These are phyloP conservation scores for Atta texana DNA, from an alignment of 1,140 invertebrate species.

Conservation along the genomic window DNA sequence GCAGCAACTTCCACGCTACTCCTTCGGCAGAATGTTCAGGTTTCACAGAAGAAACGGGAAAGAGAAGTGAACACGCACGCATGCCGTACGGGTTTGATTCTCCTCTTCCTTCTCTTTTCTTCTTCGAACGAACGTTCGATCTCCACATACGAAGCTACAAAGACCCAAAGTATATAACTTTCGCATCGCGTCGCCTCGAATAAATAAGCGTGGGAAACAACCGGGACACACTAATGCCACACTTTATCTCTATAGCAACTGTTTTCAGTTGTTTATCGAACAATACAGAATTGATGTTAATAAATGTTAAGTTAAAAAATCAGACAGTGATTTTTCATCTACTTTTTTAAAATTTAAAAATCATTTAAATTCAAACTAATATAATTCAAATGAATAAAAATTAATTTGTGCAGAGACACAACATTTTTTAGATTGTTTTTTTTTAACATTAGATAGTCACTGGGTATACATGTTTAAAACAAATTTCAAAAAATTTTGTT, in stretches of 20 bases:
- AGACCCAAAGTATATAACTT: constrained; percentile 46
- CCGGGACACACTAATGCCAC: constrained; percentile 13
- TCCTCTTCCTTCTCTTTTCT: neutral
- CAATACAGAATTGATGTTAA: neutral
- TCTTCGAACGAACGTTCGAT: constrained; percentile 33
- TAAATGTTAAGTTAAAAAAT: neutral
- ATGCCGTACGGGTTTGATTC: constrained; percentile 51
- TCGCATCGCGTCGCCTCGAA: constrained; percentile 44
- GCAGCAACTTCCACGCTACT: constrained; percentile 37
- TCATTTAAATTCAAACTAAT: neutral
- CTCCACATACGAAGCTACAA: constrained; percentile 50
- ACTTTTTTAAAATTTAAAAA: neutral
- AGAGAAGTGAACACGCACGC: constrained; percentile 31
- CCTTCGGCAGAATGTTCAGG: constrained; percentile 22
- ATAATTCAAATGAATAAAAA: neutral
- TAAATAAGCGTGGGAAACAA: constrained; percentile 51
- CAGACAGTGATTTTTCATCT: neutral
- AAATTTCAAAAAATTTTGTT: constrained; percentile 31
- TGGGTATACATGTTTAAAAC: neutral
- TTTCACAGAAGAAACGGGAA: constrained; percentile 29
- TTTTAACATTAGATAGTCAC: neutral
- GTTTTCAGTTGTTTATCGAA: neutral
- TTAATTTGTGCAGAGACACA: neutral
- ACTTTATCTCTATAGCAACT: constrained; percentile 13
- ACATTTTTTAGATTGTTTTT: neutral